Base-by-base conservation (phyloP, 2,797 vertebrate genomes). In the Triplophysa yarkandensis region DNA sequence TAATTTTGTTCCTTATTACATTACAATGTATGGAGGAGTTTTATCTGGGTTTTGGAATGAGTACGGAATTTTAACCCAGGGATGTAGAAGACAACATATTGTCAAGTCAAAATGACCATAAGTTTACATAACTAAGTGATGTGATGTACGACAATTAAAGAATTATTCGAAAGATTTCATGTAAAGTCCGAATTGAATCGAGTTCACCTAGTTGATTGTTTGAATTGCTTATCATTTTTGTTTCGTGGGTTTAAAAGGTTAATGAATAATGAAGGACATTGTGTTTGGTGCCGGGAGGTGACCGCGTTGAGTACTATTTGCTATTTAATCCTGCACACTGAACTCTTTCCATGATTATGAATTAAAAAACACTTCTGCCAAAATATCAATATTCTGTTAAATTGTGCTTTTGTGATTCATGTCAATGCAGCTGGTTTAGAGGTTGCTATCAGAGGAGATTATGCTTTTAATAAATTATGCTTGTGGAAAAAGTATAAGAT, bases 231-330 rank as follows among this genome's bases (percentile, higher is more conserved):
- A 46, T 9, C 16, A 9, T 55, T 27, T 82, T 83, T 88, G 86
- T 88, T 78, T 88, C 83, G 16, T 62, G 68, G 17, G 68, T 28
- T 43, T 32, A 73, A 69, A 25, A 84, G 86, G 89, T 93, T 92
- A 92, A 92, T 93, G 86, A 90, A 83, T 92, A 88, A 92, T 88
- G 77, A 74, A 87, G 81, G 71, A 41, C 41, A 21, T 21, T 75
- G 44, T 10, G 34, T 61, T 55, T 58, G 30, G 52, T 46, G 34
- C 44, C 17, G 62, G 80, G 72, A 17, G 41, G 10, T 28, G 71
- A 54, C 54, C 70, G 50, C 72, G 65, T 74, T 52, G 21, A 63
- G 39, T 43, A 57, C 67, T 36, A 8, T 34, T 11, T 75, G 54
- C 36, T 39, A 74, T 66, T 74, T 58, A 50, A 39, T 50, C 28